phyloP scores from a whole-genome alignment of 2,113 vertebrate genomes.

The Cinclus mexicanus region DNA sequence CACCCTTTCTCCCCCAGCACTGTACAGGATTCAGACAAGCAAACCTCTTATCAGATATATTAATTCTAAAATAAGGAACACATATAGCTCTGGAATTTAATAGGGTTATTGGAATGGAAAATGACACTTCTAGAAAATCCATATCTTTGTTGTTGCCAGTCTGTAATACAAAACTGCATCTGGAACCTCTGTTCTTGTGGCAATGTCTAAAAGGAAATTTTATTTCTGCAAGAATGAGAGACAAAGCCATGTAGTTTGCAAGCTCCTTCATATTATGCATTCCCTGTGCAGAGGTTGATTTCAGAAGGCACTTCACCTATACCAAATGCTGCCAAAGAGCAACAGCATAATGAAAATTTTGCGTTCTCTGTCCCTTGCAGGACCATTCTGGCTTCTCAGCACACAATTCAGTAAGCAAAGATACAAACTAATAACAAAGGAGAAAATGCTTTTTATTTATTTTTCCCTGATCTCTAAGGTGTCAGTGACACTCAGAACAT shows the following conservation, averaged over 20 bases:
- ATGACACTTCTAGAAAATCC: constrained; percentile 1
- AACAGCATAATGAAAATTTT: constrained; percentile 41
- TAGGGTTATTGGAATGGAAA: constrained; percentile 45
- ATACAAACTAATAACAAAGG: constrained; percentile 26
- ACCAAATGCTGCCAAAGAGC: constrained; percentile 11
- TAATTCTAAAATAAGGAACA: constrained; percentile 18
- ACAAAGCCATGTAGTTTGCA: constrained; percentile 36
- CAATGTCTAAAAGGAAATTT: constrained; percentile 53
- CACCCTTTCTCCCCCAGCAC: neutral
- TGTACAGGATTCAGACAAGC: neutral
- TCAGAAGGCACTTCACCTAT: constrained; percentile 56
- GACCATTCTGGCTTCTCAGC: constrained; percentile 13
- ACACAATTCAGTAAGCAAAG: constrained; percentile 44
- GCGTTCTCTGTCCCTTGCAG: neutral
- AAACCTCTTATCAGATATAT: neutral
- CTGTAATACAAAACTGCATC: constrained; percentile 36
- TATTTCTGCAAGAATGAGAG: constrained; percentile 56
- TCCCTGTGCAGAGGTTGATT: constrained; percentile 6
- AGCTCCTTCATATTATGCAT: constrained; percentile 18
- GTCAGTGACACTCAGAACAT: constrained; percentile 2
- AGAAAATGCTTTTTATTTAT: constrained; percentile 52
- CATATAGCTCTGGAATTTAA: neutral
- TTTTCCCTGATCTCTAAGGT: constrained; percentile 27
- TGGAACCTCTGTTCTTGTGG: constrained; percentile 15
- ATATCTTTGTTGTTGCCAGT: constrained; percentile 9